Percentiles rank a stretch among this genome's conserved stretches.
These are phyloP conservation scores for Cetoscarus ocellatus DNA, from an alignment of 2,797 vertebrate genomes.

Conservation along the genomic window DNA sequence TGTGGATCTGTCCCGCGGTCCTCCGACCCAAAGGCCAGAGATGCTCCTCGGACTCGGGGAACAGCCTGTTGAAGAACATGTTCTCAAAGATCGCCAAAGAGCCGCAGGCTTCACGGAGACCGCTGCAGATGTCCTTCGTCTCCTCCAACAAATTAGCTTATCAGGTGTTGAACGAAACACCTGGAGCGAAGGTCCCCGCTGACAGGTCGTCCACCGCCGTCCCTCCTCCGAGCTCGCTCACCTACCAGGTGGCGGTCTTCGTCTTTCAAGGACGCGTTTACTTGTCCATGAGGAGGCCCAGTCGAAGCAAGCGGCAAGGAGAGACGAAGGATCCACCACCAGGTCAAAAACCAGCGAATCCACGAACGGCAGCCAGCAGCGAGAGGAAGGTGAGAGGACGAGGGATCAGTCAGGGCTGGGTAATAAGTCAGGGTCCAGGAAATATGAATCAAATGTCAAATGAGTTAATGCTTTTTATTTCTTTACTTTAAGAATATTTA, in stretches of 20 bases:
- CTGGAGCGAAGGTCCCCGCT: background rate
- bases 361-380: background rate
- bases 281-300: conserved; percentile 59
- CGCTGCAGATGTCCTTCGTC: conserved; percentile 62
- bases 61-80: background rate
- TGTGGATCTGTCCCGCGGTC: conserved; percentile 71
- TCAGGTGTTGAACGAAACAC: conserved; percentile 47
- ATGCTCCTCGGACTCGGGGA: background rate
- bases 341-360: background rate
- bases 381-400: conserved; percentile 41
- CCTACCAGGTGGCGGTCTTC: conserved; percentile 40
- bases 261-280: conserved; percentile 59
- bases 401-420: too few species aligned
- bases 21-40: conserved; percentile 50
- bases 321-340: background rate
- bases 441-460: too few species aligned
- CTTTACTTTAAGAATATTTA: too few species aligned
- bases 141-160: conserved; percentile 47
- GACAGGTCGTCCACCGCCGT: fast-evolving
- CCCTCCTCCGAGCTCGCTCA: background rate
- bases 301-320: background rate
- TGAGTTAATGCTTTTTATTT: too few species aligned
- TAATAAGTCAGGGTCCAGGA: too few species aligned
- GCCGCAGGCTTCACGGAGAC: background rate
- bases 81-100: background rate